Conservation (phyloP, 2,113 vertebrate genomes). For the Chinchilla lanigera region DNA sequence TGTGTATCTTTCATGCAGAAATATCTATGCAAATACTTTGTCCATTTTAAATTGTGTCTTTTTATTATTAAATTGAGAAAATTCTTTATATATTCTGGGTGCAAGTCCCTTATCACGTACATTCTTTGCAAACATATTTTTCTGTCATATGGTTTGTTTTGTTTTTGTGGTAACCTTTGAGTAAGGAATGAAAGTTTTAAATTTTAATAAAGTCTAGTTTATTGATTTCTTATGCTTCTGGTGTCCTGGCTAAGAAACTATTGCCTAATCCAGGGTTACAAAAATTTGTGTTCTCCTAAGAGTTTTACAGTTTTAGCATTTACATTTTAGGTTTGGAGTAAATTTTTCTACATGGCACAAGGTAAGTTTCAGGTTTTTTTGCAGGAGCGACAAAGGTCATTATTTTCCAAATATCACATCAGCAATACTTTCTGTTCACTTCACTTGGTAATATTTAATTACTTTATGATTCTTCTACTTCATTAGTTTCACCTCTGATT, state of each 20-base stretch:
- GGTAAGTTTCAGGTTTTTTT: not conserved
- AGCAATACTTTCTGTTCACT: slow-evolving; percentile 3
- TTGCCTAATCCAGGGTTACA: slow-evolving; percentile 18
- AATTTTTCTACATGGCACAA: slow-evolving; percentile 23
- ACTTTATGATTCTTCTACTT: slow-evolving; percentile 56
- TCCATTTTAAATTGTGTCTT: slow-evolving; percentile 41
- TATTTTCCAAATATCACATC: slow-evolving; percentile 16
- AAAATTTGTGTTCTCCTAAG: not conserved
- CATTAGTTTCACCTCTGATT: slow-evolving; percentile 53
- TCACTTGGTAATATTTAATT: slow-evolving; percentile 64
- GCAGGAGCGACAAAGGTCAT: slow-evolving; percentile 27
- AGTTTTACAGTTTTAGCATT: slow-evolving; percentile 44
- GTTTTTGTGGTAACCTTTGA: slow-evolving; percentile 45
- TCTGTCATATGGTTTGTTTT: not conserved
- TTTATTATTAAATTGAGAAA: slow-evolving; percentile 38
- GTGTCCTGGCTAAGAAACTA: slow-evolving; percentile 30
- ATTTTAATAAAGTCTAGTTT: slow-evolving; percentile 37
- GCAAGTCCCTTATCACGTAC: not conserved
- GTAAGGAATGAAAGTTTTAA: slow-evolving; percentile 1
- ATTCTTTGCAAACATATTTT: slow-evolving; percentile 33
- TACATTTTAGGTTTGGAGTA: slow-evolving; percentile 24
- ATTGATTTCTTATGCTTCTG: not conserved
- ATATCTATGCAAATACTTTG: slow-evolving; percentile 31
- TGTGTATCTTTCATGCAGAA: slow-evolving; percentile 5
- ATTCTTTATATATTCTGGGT: slow-evolving; percentile 20